Percentiles rank a stretch among this genome's conserved stretches.
Conservation (phyloP, 2,797 vertebrate genomes). For the Margarornis squamiger region DNA sequence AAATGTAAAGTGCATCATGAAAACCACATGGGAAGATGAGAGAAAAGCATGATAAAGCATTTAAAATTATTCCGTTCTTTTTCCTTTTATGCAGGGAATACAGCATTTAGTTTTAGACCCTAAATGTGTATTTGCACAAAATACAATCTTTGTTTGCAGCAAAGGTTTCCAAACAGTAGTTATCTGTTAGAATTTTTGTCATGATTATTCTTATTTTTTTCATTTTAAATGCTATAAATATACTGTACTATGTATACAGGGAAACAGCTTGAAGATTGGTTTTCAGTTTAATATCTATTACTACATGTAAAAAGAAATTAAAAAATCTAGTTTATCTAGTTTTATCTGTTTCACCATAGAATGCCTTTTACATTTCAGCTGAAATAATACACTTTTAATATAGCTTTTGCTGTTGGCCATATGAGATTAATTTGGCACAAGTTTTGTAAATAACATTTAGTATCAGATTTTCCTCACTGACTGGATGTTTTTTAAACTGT, state of each 20-base stretch:
- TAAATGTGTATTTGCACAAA: not conserved
- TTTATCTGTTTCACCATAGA: not conserved
- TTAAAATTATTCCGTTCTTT: not conserved
- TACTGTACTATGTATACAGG: not conserved
- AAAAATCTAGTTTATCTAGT: not conserved
- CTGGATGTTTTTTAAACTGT: not conserved
- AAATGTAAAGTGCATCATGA: not conserved
- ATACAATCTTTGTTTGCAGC: not conserved
- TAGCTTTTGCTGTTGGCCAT: not conserved
- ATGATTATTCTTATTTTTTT: not conserved
- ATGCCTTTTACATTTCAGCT: not conserved
- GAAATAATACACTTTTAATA: not conserved
- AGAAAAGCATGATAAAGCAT: not conserved
- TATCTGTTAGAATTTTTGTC: not conserved
- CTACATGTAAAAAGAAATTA: not conserved
- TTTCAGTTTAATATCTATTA: not conserved
- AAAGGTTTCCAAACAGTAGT: not conserved
- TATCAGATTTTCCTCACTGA: not conserved
- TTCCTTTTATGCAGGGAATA: not conserved
- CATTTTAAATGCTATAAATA: not conserved
- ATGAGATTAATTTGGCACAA: slow-evolving; percentile 3
- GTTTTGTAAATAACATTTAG: slow-evolving; percentile 2
- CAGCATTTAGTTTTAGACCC: not conserved
- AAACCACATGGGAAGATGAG: not conserved
- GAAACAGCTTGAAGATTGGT: not conserved